phyloP scores from a whole-genome alignment of 2,113 vertebrate species.

The Plotosus lineatus region DNA sequence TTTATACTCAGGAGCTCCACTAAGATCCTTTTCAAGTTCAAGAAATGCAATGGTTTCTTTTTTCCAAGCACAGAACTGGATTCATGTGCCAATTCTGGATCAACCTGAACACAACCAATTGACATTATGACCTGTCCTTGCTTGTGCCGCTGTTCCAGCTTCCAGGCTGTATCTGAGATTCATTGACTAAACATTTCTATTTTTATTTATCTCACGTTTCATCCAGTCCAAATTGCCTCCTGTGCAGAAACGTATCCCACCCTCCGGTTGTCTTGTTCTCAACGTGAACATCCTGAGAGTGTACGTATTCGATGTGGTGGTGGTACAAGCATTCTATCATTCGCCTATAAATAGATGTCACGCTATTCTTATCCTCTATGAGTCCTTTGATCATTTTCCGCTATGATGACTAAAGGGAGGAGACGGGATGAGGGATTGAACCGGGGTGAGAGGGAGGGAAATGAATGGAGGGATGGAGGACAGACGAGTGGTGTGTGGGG shows the following conservation, averaged over 20 bases:
- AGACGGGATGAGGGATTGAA: neutral
- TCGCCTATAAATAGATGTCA: conserved; percentile 44
- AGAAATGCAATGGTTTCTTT: neutral
- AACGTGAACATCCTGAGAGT: conserved; percentile 1
- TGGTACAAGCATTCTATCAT: conserved; percentile 34
- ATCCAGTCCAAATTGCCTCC: conserved; percentile 7
- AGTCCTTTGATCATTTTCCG: conserved; percentile 47
- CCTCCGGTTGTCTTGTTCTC: conserved; percentile 21
- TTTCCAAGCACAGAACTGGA: neutral
- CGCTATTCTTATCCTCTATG: conserved; percentile 49
- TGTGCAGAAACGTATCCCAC: conserved; percentile 41
- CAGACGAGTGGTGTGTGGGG: conserved; percentile 15
- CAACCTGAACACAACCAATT: conserved; percentile 11
- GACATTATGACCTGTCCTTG: neutral
- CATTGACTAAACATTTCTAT: conserved; percentile 47
- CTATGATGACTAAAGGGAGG: conserved; percentile 38
- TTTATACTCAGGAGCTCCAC: too few relatives aligned
- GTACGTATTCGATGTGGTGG: conserved; percentile 8
- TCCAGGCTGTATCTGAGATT: neutral
- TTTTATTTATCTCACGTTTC: conserved; percentile 20
- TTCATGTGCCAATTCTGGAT: neutral
- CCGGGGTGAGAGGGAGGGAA: neutral
- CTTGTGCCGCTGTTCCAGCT: conserved; percentile 1
- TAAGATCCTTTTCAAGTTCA: neutral
- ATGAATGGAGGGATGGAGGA: neutral